phyloP scores from a whole-genome alignment of 1,140 invertebrate species.

The Bombus sylvicola region DNA sequence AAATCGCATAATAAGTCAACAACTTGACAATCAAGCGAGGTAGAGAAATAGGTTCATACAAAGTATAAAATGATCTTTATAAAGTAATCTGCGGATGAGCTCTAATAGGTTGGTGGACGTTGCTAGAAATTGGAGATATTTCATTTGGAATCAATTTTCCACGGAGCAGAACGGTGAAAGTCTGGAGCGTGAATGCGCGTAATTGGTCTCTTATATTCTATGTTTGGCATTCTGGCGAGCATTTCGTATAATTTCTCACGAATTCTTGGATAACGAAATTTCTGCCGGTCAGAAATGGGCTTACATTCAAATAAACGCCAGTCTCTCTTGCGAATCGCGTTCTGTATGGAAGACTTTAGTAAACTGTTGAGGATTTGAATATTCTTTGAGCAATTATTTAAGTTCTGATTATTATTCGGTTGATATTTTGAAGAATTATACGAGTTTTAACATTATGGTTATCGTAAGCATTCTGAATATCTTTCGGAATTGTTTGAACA shows the following conservation, averaged over 20 bases:
- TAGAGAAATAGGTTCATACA: background rate
- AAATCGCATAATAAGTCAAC: background rate
- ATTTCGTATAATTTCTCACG: conserved; percentile 32
- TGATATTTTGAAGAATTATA: background rate
- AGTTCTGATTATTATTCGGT: background rate
- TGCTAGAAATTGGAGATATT: background rate
- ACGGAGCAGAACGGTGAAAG: conserved; percentile 49
- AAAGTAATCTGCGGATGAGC: background rate
- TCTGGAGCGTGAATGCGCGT: conserved; percentile 26
- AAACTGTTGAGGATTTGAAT: background rate
- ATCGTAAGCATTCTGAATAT: background rate
- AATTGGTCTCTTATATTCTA: conserved; percentile 43
- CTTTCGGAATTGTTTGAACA: background rate
- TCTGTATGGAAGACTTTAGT: background rate
- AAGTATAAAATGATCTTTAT: background rate
- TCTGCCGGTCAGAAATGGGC: background rate
- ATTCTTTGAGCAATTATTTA: background rate
- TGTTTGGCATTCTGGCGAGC: conserved; percentile 22
- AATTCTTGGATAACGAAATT: conserved; percentile 1
- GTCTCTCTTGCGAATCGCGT: background rate
- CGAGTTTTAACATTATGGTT: background rate
- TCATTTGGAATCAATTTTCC: conserved; percentile 26
- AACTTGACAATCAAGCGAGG: background rate
- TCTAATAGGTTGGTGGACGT: background rate
- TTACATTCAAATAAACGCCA: background rate